Evolutionary conservation across 2,888 invertebrate genomes (phyloP).

Genomic region (Entomobrya multifasciata): DNA sequence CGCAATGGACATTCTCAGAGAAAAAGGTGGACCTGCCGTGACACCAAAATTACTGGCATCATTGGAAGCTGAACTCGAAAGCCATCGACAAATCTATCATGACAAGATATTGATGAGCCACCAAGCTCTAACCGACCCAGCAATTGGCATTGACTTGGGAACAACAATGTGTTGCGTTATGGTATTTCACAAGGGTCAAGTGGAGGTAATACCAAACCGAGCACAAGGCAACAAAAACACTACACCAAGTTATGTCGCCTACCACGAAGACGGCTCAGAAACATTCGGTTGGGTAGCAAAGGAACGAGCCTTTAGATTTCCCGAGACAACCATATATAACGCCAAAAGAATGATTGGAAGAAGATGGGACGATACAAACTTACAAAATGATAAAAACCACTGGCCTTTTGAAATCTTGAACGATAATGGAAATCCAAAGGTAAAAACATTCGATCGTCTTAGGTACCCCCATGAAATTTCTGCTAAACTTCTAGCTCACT

Average conservation of each 20-base stretch:
- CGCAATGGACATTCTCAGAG: no score
- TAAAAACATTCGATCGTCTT: no score
- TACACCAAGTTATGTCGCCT: slow-evolving; percentile 87
- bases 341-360: slow-evolving; percentile 43
- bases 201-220: background rate
- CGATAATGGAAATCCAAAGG: background rate
- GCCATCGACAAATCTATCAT: no score
- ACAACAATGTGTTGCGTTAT: slow-evolving; percentile 93
- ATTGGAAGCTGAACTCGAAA: no score
- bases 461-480: slow-evolving; percentile 37
- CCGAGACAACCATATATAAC: slow-evolving; percentile 43
- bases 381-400: slow-evolving; percentile 52
- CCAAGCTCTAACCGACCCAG: slow-evolving; percentile 36
- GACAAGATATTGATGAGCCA: no score
- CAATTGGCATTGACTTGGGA: slow-evolving; percentile 93
- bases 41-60: no score
- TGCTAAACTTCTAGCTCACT: background rate
- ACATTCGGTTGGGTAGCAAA: background rate
- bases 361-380: slow-evolving; percentile 12
- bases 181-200: slow-evolving; percentile 83
- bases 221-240: slow-evolving; percentile 85
- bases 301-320: background rate
- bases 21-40: no score
- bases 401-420: slow-evolving; percentile 63
- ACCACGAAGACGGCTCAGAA: slow-evolving; percentile 83